These are phyloP conservation scores for Melitaea cinxia DNA, from an alignment of 1,140 invertebrate genomes.

Conservation along the genomic window DNA sequence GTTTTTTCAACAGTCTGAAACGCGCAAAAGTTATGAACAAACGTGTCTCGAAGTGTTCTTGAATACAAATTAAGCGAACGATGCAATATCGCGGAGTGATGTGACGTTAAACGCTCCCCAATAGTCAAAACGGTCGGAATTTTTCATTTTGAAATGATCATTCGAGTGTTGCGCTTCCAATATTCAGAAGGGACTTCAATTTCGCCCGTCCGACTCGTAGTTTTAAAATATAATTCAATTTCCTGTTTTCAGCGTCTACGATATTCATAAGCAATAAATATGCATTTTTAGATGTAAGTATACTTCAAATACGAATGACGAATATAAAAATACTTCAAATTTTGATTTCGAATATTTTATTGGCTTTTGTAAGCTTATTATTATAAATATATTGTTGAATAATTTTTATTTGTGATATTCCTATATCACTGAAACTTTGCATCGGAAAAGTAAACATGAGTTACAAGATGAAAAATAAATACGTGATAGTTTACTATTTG, in stretches of 20 bases:
- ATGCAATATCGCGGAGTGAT: slow-evolving; percentile 60
- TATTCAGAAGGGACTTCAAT: slow-evolving; percentile 26
- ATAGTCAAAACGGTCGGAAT: slow-evolving; percentile 43
- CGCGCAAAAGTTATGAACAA: slow-evolving; percentile 40
- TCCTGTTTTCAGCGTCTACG: slow-evolving; percentile 25
- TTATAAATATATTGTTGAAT: neutral
- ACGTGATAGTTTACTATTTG: no score
- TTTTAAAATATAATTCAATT: slow-evolving; percentile 35
- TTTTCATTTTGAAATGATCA: slow-evolving; percentile 56
- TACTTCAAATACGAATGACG: neutral
- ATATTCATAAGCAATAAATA: slow-evolving; percentile 12
- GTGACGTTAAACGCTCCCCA: slow-evolving; percentile 41
- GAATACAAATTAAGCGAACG: slow-evolving; percentile 58
- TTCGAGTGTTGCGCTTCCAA: slow-evolving; percentile 26
- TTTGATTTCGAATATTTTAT: no score
- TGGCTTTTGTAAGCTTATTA: no score
- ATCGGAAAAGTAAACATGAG: no score
- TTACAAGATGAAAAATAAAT: no score
- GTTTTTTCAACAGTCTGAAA: neutral
- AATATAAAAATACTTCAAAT: neutral
- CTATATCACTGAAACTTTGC: neutral
- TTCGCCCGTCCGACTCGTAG: slow-evolving; percentile 25
- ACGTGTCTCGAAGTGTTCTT: slow-evolving; percentile 51
- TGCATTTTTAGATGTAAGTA: neutral
- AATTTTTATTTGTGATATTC: no score